These are phyloP conservation scores for Dryas iulia DNA, from an alignment of 1,140 invertebrate genomes.

Conservation along the genomic window DNA sequence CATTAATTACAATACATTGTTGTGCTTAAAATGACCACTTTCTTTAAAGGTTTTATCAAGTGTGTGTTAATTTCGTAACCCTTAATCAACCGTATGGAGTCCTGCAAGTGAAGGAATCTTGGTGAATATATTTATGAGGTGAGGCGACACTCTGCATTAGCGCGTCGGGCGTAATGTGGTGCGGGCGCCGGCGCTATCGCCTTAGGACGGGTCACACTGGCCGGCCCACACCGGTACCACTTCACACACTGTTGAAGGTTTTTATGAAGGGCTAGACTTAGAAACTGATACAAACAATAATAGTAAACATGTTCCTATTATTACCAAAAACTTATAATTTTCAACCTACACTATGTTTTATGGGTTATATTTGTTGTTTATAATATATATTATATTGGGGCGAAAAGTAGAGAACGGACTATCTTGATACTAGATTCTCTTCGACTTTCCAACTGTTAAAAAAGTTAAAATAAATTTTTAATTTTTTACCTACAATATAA, in stretches of 20 bases:
- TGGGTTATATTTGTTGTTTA: too few relatives aligned
- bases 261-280: neutral
- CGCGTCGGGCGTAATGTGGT: conserved; percentile 4
- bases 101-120: neutral
- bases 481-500: neutral
- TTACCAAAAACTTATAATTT: neutral
- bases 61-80: neutral
- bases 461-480: too few relatives aligned
- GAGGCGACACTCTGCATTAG: conserved; percentile 13
- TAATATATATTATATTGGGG: too few relatives aligned
- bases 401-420: too few relatives aligned
- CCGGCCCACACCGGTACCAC: neutral
- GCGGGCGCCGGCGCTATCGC: conserved; percentile 41
- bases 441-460: too few relatives aligned
- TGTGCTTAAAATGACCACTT: neutral
- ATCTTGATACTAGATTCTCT: too few relatives aligned
- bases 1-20: neutral
- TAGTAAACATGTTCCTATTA: neutral
- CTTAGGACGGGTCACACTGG: neutral
- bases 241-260: neutral
- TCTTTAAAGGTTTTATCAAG: neutral
- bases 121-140: conserved; percentile 6
- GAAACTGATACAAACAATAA: neutral
- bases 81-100: neutral
- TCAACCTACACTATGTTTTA: neutral